Base-by-base conservation (phyloP, 1,140 invertebrate species). In the Dufourea novaeangliae region DNA sequence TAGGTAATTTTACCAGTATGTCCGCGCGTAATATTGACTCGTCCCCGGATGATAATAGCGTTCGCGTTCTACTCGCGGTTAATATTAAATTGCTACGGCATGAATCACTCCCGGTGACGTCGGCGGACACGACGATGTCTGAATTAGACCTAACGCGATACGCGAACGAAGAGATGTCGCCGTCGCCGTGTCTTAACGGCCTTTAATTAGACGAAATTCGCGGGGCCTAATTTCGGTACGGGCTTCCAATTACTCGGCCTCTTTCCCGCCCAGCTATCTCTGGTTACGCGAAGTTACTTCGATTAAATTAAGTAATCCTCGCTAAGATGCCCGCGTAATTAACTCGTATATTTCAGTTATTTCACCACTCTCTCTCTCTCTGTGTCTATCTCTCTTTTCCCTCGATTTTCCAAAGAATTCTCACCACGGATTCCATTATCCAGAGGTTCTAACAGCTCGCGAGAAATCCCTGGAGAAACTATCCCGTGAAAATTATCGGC, bases 121-220 rank as follows among this genome's bases (percentile, higher is more conserved):
- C n/a, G n/a, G n/a, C n/a, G n/a, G n/a, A n/a, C 8, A n/a, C n/a
- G 10, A 22, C 12, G 41, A 37, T 7, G 61, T 62, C 25, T 78
- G 68, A 82, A 67, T 82, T 67, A 82, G 50, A 63, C 52, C 39
- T 39, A 44, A 66, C 54, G 50, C 46, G 46, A 44, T 57, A 20
- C 41, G 50, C 25, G n/a, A 39, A 22, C 37, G 29, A 32, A 57
- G 72, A 59, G 50, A 52, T 61, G 50, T 73, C 37, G 56, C 57
- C n/a, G 39, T 62, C 52, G n/a, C 34, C 50, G 29, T 27, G 54
- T 54, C 39, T 77, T 41, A 80, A 84, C 78, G 79, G 82, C 62
- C 80, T 87, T 84, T 88, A 89, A 88, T 89, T 89, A 88, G 82
- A 80, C 85, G 76, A 88, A 88, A 88, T 89, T 90, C 84, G 79